These are phyloP conservation scores for Oncorhynchus mykiss DNA, from an alignment of 2,113 vertebrate genomes.

Conservation along the genomic window DNA sequence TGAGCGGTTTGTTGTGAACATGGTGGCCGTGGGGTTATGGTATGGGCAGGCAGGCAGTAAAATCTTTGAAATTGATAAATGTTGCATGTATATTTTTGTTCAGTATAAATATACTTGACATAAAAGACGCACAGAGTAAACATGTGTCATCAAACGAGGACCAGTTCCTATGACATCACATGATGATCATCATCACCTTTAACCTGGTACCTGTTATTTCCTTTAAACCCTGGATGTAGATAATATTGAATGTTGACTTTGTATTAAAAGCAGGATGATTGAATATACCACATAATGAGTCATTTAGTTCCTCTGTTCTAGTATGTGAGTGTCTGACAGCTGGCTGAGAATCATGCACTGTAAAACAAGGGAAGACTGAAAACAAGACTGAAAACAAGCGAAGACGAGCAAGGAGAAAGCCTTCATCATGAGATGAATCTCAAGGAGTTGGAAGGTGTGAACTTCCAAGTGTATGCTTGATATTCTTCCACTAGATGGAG, in stretches of 20 bases:
- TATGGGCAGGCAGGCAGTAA: too few relatives aligned
- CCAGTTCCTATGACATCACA: slow-evolving; percentile 46
- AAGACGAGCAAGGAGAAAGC: too few relatives aligned
- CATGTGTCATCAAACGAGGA: slow-evolving; percentile 60
- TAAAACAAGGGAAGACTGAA: not conserved
- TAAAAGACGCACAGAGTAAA: slow-evolving; percentile 44
- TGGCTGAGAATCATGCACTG: not conserved
- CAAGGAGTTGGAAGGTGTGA: not conserved
- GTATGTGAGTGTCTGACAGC: not conserved
- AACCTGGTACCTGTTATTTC: slow-evolving; percentile 70
- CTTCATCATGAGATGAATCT: not conserved
- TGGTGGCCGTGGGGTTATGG: too few relatives aligned
- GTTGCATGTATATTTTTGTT: too few relatives aligned
- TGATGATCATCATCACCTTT: slow-evolving; percentile 51
- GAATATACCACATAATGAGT: slow-evolving; percentile 64
- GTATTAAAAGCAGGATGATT: slow-evolving; percentile 94
- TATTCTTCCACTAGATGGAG: not conserved
- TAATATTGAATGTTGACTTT: slow-evolving; percentile 87
- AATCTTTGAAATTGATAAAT: too few relatives aligned
- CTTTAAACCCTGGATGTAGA: slow-evolving; percentile 88
- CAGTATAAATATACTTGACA: slow-evolving; percentile 27
- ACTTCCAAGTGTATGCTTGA: not conserved
- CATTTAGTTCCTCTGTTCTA: slow-evolving; percentile 20
- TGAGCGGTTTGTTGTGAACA: too few relatives aligned
- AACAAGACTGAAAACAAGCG: not conserved